Evolutionary conservation across 2,113 vertebrate genomes (phyloP).

Genomic region (Gobiocypris rarus): DNA sequence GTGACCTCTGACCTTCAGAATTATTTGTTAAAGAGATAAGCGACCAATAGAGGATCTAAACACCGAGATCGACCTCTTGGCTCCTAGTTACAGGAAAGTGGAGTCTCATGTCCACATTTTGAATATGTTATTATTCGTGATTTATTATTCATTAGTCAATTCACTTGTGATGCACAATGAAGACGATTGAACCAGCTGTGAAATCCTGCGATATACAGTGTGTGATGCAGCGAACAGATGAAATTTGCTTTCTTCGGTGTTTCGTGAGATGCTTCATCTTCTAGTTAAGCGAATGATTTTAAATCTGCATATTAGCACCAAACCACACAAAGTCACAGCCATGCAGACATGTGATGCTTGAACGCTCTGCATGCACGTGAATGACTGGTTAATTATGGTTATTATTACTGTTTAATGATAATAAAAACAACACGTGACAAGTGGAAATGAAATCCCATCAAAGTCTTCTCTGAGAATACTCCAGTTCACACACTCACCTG

Average conservation of each 20-base stretch:
- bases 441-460: neutral
- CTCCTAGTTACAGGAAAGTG: neutral
- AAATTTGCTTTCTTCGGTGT: neutral
- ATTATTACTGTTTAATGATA: neutral
- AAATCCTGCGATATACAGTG: neutral
- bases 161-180: neutral
- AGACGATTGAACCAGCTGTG: neutral
- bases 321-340: neutral
- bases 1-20: neutral
- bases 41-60: neutral
- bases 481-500: conserved; percentile 34
- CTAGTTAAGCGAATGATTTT: neutral
- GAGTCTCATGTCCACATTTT: neutral
- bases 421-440: neutral
- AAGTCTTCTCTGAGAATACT: neutral
- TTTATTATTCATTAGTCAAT: neutral
- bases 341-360: conserved; percentile 33
- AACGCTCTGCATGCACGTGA: conserved; percentile 19
- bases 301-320: neutral
- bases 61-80: neutral
- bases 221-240: neutral
- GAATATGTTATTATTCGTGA: neutral
- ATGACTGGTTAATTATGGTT: neutral
- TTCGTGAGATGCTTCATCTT: neutral
- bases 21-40: neutral